A percentile compares a stretch with the other conserved stretches of the same genome.
Conservation (phyloP, 2,113 vertebrate genomes). For the Phylloscopus trochilus region DNA sequence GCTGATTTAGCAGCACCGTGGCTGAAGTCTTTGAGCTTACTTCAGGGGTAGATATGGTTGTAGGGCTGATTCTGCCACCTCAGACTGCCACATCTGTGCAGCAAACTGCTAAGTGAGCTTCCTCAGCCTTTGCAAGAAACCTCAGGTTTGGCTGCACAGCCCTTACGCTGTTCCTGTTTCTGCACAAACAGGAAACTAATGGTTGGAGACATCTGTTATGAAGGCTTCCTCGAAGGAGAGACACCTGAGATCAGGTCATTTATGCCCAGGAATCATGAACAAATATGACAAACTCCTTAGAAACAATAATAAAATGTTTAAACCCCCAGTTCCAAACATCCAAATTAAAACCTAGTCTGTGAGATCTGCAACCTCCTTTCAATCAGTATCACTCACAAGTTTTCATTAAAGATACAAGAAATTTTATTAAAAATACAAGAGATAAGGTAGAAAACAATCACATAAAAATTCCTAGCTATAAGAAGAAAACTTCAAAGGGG, state of each 20-base stretch:
- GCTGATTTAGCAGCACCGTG: background rate
- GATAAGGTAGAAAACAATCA: background rate
- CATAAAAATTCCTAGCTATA: background rate
- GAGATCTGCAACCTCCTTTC: background rate
- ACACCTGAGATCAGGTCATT: background rate
- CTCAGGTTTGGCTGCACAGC: background rate
- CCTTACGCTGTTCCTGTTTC: background rate
- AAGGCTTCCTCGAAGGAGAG: background rate
- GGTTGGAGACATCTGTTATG: background rate
- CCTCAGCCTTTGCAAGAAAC: background rate
- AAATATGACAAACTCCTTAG: background rate
- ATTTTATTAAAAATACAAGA: background rate
- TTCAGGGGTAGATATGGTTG: background rate
- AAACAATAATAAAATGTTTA: background rate
- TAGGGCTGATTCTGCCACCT: background rate
- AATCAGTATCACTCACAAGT: background rate
- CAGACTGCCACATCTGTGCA: fast-evolving
- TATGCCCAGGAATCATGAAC: background rate
- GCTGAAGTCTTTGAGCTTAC: background rate
- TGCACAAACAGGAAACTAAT: background rate
- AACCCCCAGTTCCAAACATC: fast-evolving
- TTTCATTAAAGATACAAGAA: background rate
- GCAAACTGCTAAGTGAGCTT: background rate
- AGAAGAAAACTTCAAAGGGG: background rate
- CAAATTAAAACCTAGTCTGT: background rate